Conservation (phyloP, 2,113 vertebrate genomes). For the Corvus moneduloides region DNA sequence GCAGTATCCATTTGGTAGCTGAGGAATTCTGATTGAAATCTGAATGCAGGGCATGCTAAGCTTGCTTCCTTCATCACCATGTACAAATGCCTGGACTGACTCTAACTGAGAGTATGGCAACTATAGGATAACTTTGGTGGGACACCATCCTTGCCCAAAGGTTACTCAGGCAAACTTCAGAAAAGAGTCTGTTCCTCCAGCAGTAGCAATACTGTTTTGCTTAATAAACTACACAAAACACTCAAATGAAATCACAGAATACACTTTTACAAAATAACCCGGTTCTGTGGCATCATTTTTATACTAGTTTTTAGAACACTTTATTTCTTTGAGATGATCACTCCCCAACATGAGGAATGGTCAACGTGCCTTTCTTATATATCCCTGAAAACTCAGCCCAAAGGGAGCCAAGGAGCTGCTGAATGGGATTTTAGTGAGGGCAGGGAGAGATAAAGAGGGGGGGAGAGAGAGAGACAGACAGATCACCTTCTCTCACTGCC, state of each 20-base stretch:
- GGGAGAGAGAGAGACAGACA: background rate
- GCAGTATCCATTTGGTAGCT: background rate
- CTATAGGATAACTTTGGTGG: background rate
- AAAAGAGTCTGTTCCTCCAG: background rate
- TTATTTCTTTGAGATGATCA: background rate
- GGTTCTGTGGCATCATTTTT: background rate
- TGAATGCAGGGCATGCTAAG: background rate
- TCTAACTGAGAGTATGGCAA: background rate
- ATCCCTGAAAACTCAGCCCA: background rate
- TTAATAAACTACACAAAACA: background rate
- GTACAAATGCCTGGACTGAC: background rate
- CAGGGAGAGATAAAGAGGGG: no score
- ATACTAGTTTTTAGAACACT: background rate
- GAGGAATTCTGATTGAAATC: background rate
- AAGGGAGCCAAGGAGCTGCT: background rate
- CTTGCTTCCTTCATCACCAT: background rate
- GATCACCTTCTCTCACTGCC: background rate
- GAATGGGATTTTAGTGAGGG: background rate
- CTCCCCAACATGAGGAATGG: background rate
- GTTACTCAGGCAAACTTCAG: background rate
- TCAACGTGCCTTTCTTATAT: background rate
- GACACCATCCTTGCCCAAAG: background rate
- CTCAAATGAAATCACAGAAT: background rate
- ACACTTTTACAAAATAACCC: background rate
- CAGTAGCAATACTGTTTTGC: background rate